phyloP scores from a whole-genome alignment of 2,113 vertebrate genomes.

The Stegastes partitus region DNA sequence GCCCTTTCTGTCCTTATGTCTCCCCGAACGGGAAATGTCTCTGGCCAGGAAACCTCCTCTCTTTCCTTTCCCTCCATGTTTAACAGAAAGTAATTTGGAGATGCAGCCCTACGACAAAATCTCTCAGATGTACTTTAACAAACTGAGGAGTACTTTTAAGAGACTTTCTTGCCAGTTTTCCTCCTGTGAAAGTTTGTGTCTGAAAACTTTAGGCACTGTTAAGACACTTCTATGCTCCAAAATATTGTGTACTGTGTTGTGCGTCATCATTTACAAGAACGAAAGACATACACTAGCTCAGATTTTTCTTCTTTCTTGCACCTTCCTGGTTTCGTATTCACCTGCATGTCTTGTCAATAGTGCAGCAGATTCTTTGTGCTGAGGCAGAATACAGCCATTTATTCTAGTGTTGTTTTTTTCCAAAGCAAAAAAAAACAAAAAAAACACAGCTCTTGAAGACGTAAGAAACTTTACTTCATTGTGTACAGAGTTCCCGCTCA shows the following conservation, averaged over 20 bases:
- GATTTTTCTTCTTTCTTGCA: conserved; percentile 5
- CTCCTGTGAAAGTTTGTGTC: conserved; percentile 32
- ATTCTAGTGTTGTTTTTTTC: neutral
- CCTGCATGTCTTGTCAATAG: conserved; percentile 36
- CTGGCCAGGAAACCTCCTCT: conserved; percentile 33
- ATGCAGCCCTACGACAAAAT: conserved; percentile 12
- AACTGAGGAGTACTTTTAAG: conserved; percentile 1
- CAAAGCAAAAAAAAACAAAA: neutral
- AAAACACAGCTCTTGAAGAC: neutral
- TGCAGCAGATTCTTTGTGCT: conserved; percentile 12
- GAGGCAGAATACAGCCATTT: conserved; percentile 2
- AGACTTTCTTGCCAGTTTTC: conserved; percentile 20
- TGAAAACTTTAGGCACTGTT: conserved; percentile 32
- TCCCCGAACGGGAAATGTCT: conserved; percentile 51
- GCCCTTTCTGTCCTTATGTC: conserved; percentile 29
- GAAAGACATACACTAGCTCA: conserved; percentile 16
- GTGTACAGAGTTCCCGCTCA: conserved; percentile 17
- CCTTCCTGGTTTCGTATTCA: conserved; percentile 41
- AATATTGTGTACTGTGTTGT: neutral
- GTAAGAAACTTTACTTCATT: conserved; percentile 54
- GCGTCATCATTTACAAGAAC: conserved; percentile 20
- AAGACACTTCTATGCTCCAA: conserved; percentile 9
- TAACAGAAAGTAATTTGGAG: conserved; percentile 24
- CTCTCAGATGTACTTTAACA: neutral
- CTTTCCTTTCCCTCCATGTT: conserved; percentile 45